Evolutionary conservation across 2,888 invertebrate genomes (phyloP).

Genomic region (Epistrophe grossulariae): DNA sequence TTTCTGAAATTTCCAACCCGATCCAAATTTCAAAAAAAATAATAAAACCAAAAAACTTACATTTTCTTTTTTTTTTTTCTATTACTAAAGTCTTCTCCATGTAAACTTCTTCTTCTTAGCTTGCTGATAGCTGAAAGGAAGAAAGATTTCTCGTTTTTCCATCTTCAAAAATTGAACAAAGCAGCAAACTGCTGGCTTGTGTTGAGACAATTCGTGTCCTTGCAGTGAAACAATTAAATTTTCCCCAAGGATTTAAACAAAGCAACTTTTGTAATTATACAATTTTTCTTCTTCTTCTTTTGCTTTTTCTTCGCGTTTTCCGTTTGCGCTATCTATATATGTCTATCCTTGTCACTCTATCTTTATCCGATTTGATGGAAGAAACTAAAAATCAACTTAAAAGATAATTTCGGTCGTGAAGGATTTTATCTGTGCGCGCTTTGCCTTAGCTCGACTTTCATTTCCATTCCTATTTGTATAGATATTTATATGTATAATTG

Average conservation of each 20-base stretch:
- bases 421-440: constrained; percentile 23
- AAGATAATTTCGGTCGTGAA: constrained; percentile 40
- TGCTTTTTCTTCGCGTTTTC: background rate
- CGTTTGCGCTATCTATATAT: background rate
- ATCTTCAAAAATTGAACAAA: constrained; percentile 22
- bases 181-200: background rate
- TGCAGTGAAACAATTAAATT: constrained; percentile 68
- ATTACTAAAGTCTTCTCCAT: constrained; percentile 21
- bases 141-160: constrained; percentile 20
- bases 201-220: constrained; percentile 64
- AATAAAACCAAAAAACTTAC: background rate
- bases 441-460: background rate
- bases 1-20: constrained; percentile 8
- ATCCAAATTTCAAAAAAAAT: background rate
- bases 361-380: constrained; percentile 28
- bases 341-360: background rate
- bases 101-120: background rate
- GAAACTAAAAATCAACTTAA: constrained; percentile 64
- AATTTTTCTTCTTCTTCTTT: constrained; percentile 14
- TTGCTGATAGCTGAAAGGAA: background rate
- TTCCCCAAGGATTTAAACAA: constrained; percentile 45
- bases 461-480: no score
- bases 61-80: background rate
- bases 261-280: constrained; percentile 70
- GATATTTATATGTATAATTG: no score